Conservation (phyloP, 2,797 vertebrate genomes). For the Hirundo rustica region DNA sequence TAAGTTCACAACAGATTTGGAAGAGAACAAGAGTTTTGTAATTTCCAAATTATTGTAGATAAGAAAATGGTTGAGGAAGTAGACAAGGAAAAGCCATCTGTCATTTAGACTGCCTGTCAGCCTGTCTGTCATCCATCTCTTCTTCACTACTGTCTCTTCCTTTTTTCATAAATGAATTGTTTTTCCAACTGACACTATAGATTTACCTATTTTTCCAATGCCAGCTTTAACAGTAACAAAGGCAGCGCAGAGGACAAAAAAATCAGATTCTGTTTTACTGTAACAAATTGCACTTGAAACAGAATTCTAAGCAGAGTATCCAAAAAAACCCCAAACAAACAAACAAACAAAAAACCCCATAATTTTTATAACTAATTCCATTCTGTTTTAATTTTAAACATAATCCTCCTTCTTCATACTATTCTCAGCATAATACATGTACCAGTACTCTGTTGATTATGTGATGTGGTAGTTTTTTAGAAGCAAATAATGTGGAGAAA, state of each 20-base stretch:
- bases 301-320: neutral
- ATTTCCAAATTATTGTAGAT: neutral
- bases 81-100: neutral
- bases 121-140: neutral
- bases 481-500: slow-evolving; percentile 1
- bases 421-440: neutral
- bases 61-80: neutral
- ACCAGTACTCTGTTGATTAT: neutral
- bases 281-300: neutral
- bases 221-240: neutral
- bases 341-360: neutral
- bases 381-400: neutral
- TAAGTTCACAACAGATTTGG: neutral
- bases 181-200: neutral
- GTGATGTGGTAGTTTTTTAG: no score
- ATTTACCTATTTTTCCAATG: neutral
- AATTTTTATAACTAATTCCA: neutral
- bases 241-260: neutral
- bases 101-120: neutral
- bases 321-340: no score
- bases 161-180: neutral
- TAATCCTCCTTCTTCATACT: neutral
- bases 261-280: neutral
- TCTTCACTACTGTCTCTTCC: neutral
- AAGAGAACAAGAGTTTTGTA: neutral